Evolutionary conservation across 2,113 vertebrate species (phyloP), one percentile per base, ranked within the genome.

Genomic region (Myocastor coypus): DNA sequence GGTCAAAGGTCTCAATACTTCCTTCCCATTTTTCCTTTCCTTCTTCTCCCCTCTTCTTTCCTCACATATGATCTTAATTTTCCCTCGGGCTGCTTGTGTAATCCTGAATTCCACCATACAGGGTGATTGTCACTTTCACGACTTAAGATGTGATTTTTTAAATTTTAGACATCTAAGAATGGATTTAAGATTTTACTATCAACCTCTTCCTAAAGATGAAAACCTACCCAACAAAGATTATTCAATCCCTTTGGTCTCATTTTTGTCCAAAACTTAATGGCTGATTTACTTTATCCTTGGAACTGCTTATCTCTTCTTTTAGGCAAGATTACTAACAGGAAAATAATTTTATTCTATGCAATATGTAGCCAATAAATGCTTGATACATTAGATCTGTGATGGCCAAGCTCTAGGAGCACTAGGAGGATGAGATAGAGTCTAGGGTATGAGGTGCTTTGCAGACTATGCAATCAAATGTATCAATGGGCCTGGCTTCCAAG

Each of bases 201-300:
- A 30, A 6, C 73, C 19, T 75, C 57, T 90, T 90, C 66, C 46
- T 73, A 55, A 1, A 3, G 7, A 4, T 22, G 9, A 66, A 42
- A 80, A 61, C 19, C 6, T 78, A 14, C 6, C 2, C 1, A 34
- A 28, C 37, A 83, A 24, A 90, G 46, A 68, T 34, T 30, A 1
- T 3, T 4, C 20, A 83, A 5, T 69, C 84, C 61, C n/a, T 75
- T 93, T 73, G 46, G 68, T 71, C 24, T 89, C 66, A 66, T 89
- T 37, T 96, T 95, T 87, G n/a, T 84, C 26, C 9, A 63, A 90
- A 89, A 84, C 12, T 63, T 93, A 73, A 32, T 66, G 8, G 57
- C 64, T 42, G 61, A 11, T 13, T 95, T 89, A 57, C 42, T 78
- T 92, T 66, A 40, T 37, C 26, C 22, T 6, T 73, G 5, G 52